Evolutionary conservation across 2,113 vertebrate genomes (phyloP).

Genomic region (Cyanistes caeruleus): DNA sequence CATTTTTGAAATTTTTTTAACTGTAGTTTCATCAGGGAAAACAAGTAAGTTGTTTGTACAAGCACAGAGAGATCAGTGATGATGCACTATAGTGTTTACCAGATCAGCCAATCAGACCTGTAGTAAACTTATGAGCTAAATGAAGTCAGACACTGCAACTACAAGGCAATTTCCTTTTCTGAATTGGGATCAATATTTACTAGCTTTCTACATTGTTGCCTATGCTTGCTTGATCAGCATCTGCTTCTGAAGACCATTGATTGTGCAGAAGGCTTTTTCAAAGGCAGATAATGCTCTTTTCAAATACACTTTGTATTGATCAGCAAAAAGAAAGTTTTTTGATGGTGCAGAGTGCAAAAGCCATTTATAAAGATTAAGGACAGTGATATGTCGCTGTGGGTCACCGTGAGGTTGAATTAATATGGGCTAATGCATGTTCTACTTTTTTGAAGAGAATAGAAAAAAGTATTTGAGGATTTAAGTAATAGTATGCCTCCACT

Average conservation of each 20-base stretch:
- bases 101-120: background rate
- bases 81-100: background rate
- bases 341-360: slow-evolving; percentile 65
- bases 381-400: background rate
- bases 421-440: slow-evolving; percentile 55
- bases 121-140: background rate
- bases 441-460: slow-evolving; percentile 1
- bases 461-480: slow-evolving; percentile 31
- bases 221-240: slow-evolving; percentile 80
- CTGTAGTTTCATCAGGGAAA: background rate
- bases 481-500: background rate
- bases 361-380: slow-evolving; percentile 65
- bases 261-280: slow-evolving; percentile 78
- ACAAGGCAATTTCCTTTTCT: slow-evolving; percentile 74
- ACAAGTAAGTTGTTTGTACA: background rate
- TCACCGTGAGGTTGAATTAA: slow-evolving; percentile 53
- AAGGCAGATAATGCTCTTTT: slow-evolving; percentile 79
- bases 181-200: slow-evolving; percentile 78
- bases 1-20: background rate
- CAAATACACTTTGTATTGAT: slow-evolving; percentile 86
- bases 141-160: slow-evolving; percentile 59
- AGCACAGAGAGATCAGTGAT: background rate
- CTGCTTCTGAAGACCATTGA: slow-evolving; percentile 83
- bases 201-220: slow-evolving; percentile 75
- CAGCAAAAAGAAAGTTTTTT: slow-evolving; percentile 68